These are phyloP conservation scores for Ptychoptera albimana DNA, from an alignment of 2,888 invertebrate species.

Conservation along the genomic window DNA sequence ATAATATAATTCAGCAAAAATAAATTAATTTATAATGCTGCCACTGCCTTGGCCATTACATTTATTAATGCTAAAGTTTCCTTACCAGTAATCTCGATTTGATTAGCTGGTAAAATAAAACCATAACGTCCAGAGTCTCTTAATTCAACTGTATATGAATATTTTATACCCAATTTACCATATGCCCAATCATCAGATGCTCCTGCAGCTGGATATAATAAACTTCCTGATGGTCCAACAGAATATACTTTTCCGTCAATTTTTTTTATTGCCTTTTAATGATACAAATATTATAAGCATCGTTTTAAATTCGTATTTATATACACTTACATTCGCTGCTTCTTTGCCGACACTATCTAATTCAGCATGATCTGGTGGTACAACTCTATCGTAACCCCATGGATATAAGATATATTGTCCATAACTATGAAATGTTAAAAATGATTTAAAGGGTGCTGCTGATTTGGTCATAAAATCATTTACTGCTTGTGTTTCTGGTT, in stretches of 20 bases:
- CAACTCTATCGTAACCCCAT: constrained; percentile 65
- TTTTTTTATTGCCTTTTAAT: constrained; percentile 39
- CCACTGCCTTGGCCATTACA: constrained; percentile 40
- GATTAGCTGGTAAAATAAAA: constrained; percentile 67
- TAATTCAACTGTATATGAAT: constrained; percentile 78
- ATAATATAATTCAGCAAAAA: too few relatives aligned
- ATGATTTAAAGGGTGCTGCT: constrained; percentile 46
- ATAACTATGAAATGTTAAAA: constrained; percentile 68
- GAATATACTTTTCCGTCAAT: constrained; percentile 47
- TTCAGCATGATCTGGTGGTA: constrained; percentile 54
- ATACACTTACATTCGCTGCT: constrained; percentile 42
- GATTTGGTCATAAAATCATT: constrained; percentile 35
- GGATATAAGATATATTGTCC: constrained; percentile 75
- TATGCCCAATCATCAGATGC: constrained; percentile 89
- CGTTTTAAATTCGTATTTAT: neutral
- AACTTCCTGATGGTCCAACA: constrained; percentile 62
- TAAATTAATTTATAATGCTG: constrained; percentile 6
- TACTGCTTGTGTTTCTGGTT: constrained; percentile 66
- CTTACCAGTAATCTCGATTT: constrained; percentile 57
- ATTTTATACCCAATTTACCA: constrained; percentile 63
- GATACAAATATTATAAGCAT: constrained; percentile 9
- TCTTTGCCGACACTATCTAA: constrained; percentile 50
- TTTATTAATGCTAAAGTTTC: constrained; percentile 59
- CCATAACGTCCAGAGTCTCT: constrained; percentile 72
- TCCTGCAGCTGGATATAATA: constrained; percentile 64